Evolutionary conservation across 2,113 vertebrate species (phyloP).

Genomic region (Chloropsis cyanopogon): DNA sequence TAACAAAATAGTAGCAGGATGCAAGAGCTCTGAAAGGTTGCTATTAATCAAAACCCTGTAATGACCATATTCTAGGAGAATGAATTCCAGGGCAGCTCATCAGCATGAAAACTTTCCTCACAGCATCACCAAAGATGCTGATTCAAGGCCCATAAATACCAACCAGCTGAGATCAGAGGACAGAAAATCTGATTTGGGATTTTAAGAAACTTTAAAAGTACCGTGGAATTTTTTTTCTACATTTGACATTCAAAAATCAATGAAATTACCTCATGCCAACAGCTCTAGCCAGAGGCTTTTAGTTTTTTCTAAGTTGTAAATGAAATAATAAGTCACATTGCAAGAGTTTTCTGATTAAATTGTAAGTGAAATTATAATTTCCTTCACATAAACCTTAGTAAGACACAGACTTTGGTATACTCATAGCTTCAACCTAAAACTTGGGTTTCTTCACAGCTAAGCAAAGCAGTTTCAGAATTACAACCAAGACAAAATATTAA

Average conservation of each 20-base stretch:
- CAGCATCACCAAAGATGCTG: not conserved
- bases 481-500: not conserved
- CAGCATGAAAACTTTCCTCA: not conserved
- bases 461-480: not conserved
- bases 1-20: not conserved
- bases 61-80: not conserved
- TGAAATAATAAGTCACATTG: not conserved
- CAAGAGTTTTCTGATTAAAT: not conserved
- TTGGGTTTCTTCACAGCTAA: not conserved
- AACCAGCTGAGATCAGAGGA: not conserved
- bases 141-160: not conserved
- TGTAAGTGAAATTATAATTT: not conserved
- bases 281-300: not conserved
- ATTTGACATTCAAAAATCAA: not conserved
- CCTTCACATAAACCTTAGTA: not conserved
- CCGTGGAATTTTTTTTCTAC: not conserved
- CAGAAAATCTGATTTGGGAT: not conserved
- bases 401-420: not conserved
- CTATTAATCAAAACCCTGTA: not conserved
- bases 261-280: not conserved
- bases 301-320: not conserved
- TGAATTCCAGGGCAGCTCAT: not conserved
- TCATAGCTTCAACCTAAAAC: not conserved
- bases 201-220: not conserved
- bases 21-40: not conserved